Base-by-base conservation (phyloP, 2,888 invertebrate genomes). In the Atethmia centrago region DNA sequence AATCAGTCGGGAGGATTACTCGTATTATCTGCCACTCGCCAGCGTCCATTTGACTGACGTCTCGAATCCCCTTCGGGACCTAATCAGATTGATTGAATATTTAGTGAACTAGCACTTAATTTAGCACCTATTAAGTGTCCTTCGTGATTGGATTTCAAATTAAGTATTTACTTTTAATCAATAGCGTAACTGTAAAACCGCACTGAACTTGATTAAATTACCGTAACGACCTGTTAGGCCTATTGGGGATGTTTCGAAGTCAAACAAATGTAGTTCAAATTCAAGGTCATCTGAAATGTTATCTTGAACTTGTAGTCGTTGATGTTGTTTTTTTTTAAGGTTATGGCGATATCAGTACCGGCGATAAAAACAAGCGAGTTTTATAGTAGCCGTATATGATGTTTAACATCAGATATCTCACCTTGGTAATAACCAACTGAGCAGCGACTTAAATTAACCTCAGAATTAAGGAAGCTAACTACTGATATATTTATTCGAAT, bases 191-290 rank as follows among this genome's bases (percentile, higher is more conserved):
- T 55, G 66, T 71, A 56, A 66, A 72, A 53, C 62, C 42, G 49
- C 42, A 51, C 59, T 61, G 8, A 58, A 59, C 51, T 71, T 65
- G 62, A 80, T 77, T 77, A 10, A 66, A 74, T 80, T 59, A 68
- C 47, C 51, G 7, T 58, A 25, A 55, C n/a, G 21, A 42, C 28
- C 49, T n/a, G 51, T 61, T 53, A 56, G 42, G 58, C 7, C 16
- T 40, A 14, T 16, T 53, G 42, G 70, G n/a, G 45, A 58, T 76
- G 3, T 36, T 36, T 3, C 9, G n/a, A 47, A 14, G 12, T 1
- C 72, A 21, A 62, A 66, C 55, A 28, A 79, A 65, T 49, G n/a
- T 4, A 12, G 47, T 47, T 58, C 16, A 51, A 40, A 64, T 36
- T 72, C 16, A 55, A 79, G 78, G 59, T 53, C 12, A 25, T 25